phyloP scores from a whole-genome alignment of 2,113 vertebrate species.

The Cynocephalus volans region DNA sequence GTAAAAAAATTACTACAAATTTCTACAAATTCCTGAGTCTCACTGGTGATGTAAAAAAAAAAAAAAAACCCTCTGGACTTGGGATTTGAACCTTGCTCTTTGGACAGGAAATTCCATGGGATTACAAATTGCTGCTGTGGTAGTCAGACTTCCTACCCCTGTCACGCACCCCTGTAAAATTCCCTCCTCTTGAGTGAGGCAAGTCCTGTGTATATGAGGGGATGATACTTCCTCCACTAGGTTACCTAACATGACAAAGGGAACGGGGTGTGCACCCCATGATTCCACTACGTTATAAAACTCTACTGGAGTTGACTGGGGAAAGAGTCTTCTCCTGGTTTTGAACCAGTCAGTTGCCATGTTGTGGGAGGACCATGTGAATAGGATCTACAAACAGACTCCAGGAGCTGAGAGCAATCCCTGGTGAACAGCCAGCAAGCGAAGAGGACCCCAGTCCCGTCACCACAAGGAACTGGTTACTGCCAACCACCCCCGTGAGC shows the following conservation, averaged over 20 bases:
- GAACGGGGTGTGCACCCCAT: neutral
- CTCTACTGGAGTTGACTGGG: neutral
- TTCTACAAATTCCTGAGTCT: too few relatives aligned
- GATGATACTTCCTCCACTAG: accelerated
- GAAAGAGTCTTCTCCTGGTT: neutral
- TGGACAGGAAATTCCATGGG: neutral
- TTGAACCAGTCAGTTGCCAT: neutral
- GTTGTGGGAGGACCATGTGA: neutral
- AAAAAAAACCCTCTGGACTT: neutral
- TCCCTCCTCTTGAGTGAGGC: neutral
- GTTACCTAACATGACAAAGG: neutral
- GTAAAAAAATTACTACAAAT: neutral
- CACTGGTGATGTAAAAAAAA: too few relatives aligned
- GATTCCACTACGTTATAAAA: neutral
- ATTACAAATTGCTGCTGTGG: neutral
- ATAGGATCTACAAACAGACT: neutral
- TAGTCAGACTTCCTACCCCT: neutral
- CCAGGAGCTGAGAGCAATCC: too few relatives aligned
- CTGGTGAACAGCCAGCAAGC: neutral
- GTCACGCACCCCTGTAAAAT: neutral
- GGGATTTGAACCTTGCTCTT: neutral
- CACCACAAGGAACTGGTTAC: neutral
- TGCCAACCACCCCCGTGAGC: neutral
- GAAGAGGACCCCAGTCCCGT: neutral
- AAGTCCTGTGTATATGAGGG: accelerated